Evolutionary conservation across 2,888 invertebrate species (phyloP).

Genomic region (Heteromurus nitidus): DNA sequence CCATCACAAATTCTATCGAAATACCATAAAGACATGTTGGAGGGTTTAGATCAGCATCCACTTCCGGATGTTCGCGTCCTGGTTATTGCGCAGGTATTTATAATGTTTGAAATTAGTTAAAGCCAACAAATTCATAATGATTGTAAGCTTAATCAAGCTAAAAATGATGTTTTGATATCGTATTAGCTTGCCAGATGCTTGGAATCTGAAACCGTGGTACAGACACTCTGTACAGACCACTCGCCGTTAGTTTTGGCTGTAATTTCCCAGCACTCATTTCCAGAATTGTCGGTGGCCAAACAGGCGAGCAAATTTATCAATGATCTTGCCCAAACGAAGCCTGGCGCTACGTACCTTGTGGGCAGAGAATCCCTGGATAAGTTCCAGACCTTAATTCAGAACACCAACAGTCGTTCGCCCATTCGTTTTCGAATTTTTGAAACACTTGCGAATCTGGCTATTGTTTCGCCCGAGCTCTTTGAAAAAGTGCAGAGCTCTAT

Average conservation of each 20-base stretch:
- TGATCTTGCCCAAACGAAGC: conserved; percentile 50
- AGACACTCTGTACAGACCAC: conserved; percentile 39
- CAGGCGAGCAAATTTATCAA: conserved; percentile 61
- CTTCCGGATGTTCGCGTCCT: conserved; percentile 66
- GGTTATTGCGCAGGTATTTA: conserved; percentile 69
- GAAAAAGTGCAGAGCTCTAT: conserved; percentile 59
- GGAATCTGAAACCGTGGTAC: conserved; percentile 39
- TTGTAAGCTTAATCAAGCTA: not conserved
- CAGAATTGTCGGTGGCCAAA: conserved; percentile 69
- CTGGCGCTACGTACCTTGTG: conserved; percentile 65
- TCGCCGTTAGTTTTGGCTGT: conserved; percentile 67
- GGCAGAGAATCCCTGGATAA: conserved; percentile 60
- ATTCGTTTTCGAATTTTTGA: conserved; percentile 70
- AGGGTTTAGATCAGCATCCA: conserved; percentile 70
- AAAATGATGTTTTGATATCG: not conserved
- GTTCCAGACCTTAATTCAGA: conserved; percentile 59
- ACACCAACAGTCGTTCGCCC: conserved; percentile 51
- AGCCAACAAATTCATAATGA: not conserved
- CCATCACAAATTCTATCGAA: conserved; percentile 66
- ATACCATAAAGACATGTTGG: conserved; percentile 69
- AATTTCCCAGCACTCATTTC: conserved; percentile 61
- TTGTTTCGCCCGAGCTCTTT: conserved; percentile 63
- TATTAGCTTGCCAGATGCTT: conserved; percentile 68
- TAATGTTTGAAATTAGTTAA: not conserved
- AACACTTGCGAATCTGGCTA: conserved; percentile 64